Evolutionary conservation across 2,797 vertebrate genomes (phyloP).

Genomic region (Hozukius guyotensis): DNA sequence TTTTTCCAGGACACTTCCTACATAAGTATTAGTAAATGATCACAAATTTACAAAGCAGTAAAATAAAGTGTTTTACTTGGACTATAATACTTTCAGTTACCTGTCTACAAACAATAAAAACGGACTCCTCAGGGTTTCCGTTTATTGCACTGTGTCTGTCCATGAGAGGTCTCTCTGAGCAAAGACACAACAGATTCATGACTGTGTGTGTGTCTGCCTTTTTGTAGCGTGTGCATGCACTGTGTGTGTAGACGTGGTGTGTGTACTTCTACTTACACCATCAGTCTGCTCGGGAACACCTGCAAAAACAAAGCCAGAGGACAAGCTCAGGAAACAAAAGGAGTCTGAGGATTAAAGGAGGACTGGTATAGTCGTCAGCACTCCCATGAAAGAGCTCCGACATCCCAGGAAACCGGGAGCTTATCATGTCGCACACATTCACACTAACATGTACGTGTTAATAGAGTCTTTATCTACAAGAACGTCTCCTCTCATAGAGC

Average conservation of each 20-base stretch:
- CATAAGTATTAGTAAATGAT: background rate
- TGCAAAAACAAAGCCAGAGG: conserved; percentile 68
- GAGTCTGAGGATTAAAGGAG: conserved; percentile 37
- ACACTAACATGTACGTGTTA: background rate
- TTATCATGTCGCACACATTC: conserved; percentile 19
- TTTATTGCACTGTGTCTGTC: conserved; percentile 27
- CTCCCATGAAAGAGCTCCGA: conserved; percentile 9
- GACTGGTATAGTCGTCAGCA: background rate
- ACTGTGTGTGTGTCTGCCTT: background rate
- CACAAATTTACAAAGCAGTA: background rate
- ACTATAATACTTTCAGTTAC: conserved; percentile 15
- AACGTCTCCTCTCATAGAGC: background rate
- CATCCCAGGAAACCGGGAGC: conserved; percentile 26
- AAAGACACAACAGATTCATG: conserved; percentile 26
- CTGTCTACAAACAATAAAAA: conserved; percentile 34
- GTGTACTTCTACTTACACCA: conserved; percentile 69
- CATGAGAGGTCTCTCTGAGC: conserved; percentile 18
- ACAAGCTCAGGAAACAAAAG: conserved; percentile 58
- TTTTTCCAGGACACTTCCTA: background rate
- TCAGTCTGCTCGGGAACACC: conserved; percentile 70
- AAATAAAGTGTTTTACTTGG: background rate
- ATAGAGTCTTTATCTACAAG: background rate
- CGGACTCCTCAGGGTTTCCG: conserved; percentile 2
- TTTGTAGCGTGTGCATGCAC: conserved; percentile 1
- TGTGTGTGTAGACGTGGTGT: background rate